Conservation (phyloP, 1,140 invertebrate species). For the Anastatus disparis region DNA sequence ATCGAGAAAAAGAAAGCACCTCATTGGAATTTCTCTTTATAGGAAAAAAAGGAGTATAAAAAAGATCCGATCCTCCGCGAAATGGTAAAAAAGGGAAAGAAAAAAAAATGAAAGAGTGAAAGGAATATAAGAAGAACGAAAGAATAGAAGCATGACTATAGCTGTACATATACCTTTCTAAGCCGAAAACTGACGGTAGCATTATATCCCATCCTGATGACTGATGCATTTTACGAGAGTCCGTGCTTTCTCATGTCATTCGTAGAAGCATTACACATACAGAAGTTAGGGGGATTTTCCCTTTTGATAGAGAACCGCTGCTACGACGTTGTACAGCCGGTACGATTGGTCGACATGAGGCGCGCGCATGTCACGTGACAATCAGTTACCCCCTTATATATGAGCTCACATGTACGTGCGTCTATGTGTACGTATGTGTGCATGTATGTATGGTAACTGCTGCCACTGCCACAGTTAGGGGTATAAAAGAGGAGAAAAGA, state of each 20-base stretch:
- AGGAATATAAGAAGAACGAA: not conserved
- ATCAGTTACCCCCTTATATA: constrained; percentile 3
- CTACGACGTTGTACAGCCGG: constrained; percentile 11
- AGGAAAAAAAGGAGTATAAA: too few species aligned
- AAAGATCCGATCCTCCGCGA: constrained; percentile 1
- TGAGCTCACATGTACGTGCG: not conserved
- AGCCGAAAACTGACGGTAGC: not conserved
- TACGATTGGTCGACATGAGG: constrained; percentile 17
- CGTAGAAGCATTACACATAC: too few species aligned
- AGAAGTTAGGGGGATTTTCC: too few species aligned
- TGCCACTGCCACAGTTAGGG: too few species aligned
- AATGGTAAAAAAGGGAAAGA: not conserved
- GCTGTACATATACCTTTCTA: too few species aligned
- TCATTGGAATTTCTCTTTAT: constrained; percentile 3
- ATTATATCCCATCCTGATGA: not conserved
- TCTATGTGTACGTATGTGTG: not conserved
- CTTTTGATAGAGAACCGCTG: constrained; percentile 10
- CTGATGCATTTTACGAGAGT: constrained; percentile 22
- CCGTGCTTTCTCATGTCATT: too few species aligned
- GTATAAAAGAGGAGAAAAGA: not conserved
- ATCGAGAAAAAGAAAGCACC: not conserved
- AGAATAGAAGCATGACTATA: too few species aligned
- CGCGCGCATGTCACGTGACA: constrained; percentile 34
- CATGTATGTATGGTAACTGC: too few species aligned
- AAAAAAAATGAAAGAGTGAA: not conserved